Percentiles rank a stretch among this genome's conserved stretches.
Conservation (phyloP, 2,888 invertebrate species). For the Andrena dorsata region DNA sequence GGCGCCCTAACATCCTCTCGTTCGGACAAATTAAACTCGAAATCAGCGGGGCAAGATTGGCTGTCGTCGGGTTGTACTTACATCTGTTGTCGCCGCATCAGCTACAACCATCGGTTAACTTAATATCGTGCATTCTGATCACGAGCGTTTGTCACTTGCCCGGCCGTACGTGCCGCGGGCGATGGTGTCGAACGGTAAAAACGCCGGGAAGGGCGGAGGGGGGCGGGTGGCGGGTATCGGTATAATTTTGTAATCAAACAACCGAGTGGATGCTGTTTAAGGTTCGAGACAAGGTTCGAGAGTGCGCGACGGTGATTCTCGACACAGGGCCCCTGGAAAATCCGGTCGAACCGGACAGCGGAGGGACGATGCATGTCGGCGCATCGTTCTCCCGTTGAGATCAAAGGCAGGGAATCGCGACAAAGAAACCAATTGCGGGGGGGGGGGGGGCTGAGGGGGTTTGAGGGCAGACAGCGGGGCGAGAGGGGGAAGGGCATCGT, state of each 20-base stretch:
- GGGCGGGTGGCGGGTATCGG: slow-evolving; percentile 1
- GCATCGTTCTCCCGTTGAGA: slow-evolving; percentile 61
- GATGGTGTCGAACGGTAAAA: slow-evolving; percentile 28
- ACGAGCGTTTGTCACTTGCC: slow-evolving; percentile 16
- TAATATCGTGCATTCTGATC: slow-evolving; percentile 14
- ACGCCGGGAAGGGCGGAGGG: background rate
- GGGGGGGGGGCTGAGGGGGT: slow-evolving; percentile 13
- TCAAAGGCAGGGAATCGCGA: slow-evolving; percentile 68
- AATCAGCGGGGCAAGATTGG: background rate
- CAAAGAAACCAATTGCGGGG: slow-evolving; percentile 67
- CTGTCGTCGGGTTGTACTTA: background rate
- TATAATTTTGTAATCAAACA: slow-evolving; percentile 58
- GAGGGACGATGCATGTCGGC: slow-evolving; percentile 38
- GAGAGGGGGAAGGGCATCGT: background rate
- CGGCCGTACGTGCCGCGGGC: background rate
- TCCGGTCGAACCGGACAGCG: slow-evolving; percentile 70
- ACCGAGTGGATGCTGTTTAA: slow-evolving; percentile 50
- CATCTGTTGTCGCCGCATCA: background rate
- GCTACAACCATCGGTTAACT: background rate
- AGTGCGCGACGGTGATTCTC: slow-evolving; percentile 46
- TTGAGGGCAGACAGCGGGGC: background rate
- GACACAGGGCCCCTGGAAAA: slow-evolving; percentile 58
- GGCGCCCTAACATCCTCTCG: too few species aligned
- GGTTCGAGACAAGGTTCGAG: slow-evolving; percentile 51
- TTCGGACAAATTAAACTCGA: background rate